Conservation (phyloP, 2,113 vertebrate genomes). For the Ursus arctos region DNA sequence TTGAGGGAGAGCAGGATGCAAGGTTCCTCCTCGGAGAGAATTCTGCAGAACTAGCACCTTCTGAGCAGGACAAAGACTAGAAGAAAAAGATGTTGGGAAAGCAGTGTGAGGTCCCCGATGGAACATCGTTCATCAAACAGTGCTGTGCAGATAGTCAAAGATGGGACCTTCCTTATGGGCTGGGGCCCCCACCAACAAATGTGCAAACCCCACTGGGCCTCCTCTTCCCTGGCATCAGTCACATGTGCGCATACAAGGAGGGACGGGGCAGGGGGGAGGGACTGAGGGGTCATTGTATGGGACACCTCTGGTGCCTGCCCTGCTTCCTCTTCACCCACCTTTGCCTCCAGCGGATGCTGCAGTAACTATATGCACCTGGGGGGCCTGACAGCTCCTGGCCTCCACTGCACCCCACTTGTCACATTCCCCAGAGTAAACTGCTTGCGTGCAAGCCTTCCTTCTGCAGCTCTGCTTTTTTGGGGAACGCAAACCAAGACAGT, state of each 20-base stretch:
- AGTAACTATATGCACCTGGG: not conserved
- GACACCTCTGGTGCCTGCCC: not conserved
- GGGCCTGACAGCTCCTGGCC: not conserved
- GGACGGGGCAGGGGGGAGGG: too few species aligned
- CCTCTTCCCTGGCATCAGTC: too few species aligned
- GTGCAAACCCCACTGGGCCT: accelerated
- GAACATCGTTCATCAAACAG: not conserved
- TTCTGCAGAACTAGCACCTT: not conserved
- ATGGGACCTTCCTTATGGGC: not conserved
- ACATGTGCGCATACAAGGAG: accelerated
- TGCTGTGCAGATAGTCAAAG: too few species aligned
- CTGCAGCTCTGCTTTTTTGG: not conserved
- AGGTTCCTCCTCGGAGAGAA: not conserved
- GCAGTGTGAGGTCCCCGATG: accelerated
- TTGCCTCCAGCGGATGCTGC: not conserved
- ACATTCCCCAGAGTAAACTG: not conserved
- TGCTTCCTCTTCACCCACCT: accelerated
- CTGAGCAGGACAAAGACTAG: too few species aligned
- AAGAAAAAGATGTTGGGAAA: not conserved
- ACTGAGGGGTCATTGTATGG: accelerated
- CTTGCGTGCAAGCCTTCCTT: not conserved
- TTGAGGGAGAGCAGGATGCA: too few species aligned
- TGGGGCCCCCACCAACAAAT: not conserved
- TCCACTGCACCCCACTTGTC: not conserved
- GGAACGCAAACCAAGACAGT: not conserved